Evolutionary conservation across 1,140 invertebrate genomes (phyloP).

Genomic region (Zaprionus capensis): DNA sequence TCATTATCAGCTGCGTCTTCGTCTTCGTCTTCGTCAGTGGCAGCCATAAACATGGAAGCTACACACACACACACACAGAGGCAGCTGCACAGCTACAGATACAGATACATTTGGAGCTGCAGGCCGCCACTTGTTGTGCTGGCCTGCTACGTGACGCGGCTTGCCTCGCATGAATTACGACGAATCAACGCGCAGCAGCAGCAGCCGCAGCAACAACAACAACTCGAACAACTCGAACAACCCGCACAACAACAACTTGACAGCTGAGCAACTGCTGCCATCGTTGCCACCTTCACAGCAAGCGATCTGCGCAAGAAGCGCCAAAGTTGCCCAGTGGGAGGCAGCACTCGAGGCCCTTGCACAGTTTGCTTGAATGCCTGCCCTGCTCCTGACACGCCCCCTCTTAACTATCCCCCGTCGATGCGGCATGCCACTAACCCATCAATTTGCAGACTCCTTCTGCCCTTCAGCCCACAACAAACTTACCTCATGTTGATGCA

Average conservation of each 20-base stretch:
- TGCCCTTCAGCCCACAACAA: background rate
- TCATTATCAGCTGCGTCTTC: conserved; percentile 58
- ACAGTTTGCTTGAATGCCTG: background rate
- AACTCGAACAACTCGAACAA: conserved; percentile 25
- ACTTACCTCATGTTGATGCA: conserved; percentile 25
- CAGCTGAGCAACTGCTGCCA: conserved; percentile 76
- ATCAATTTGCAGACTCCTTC: background rate
- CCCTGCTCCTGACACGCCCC: background rate
- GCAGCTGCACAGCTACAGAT: conserved; percentile 40
- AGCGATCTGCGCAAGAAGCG: conserved; percentile 51
- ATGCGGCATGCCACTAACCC: background rate
- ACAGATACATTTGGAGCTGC: conserved; percentile 31
- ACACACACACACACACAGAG: conserved; percentile 33
- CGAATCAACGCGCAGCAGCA: conserved; percentile 69
- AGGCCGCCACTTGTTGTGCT: conserved; percentile 56
- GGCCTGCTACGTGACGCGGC: conserved; percentile 35
- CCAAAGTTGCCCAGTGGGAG: conserved; percentile 69
- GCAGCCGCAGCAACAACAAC: conserved; percentile 27
- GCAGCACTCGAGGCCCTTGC: conserved; percentile 26
- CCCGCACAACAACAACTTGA: conserved; percentile 45
- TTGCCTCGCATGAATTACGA: conserved; percentile 67
- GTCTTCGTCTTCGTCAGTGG: conserved; percentile 52
- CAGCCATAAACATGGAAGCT: conserved; percentile 77
- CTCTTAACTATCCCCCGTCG: no score
- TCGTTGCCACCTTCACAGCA: conserved; percentile 62